A percentile compares a stretch with the other conserved stretches of the same genome.
Evolutionary conservation across 2,113 vertebrate species (phyloP).

Genomic region (Hippocampus mohnikei): DNA sequence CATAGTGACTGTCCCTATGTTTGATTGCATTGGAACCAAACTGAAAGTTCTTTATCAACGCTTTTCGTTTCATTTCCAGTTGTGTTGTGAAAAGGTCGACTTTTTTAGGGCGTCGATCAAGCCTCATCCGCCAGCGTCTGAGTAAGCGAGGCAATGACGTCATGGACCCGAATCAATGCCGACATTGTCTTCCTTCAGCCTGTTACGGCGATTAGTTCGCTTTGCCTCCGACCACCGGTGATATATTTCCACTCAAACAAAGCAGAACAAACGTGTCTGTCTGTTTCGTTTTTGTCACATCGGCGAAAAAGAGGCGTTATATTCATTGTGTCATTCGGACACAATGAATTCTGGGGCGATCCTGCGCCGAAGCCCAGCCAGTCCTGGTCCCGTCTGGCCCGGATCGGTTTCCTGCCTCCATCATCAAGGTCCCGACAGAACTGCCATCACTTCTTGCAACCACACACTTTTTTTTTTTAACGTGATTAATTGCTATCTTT

Average conservation of each 20-base stretch:
- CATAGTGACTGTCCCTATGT: background rate
- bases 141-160: slow-evolving; percentile 43
- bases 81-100: background rate
- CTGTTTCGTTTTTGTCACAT: slow-evolving; percentile 30
- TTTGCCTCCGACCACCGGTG: background rate
- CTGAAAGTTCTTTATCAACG: background rate
- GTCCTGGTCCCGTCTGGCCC: background rate
- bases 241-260: background rate
- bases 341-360: slow-evolving; percentile 75
- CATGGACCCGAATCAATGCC: slow-evolving; percentile 26
- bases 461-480: too few species aligned
- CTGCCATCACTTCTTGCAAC: too few species aligned
- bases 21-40: background rate
- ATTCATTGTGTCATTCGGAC: slow-evolving; percentile 78
- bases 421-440: background rate
- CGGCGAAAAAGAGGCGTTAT: slow-evolving; percentile 30
- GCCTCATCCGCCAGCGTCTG: slow-evolving; percentile 24
- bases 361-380: slow-evolving; percentile 6
- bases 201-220: background rate
- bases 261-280: background rate
- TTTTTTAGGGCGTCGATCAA: slow-evolving; percentile 33
- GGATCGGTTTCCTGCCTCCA: background rate
- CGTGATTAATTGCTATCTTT: too few species aligned
- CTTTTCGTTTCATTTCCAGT: too few species aligned
- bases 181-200: slow-evolving; percentile 18